Conservation (phyloP, 2,797 vertebrate species). For the Microtus obscurus region DNA sequence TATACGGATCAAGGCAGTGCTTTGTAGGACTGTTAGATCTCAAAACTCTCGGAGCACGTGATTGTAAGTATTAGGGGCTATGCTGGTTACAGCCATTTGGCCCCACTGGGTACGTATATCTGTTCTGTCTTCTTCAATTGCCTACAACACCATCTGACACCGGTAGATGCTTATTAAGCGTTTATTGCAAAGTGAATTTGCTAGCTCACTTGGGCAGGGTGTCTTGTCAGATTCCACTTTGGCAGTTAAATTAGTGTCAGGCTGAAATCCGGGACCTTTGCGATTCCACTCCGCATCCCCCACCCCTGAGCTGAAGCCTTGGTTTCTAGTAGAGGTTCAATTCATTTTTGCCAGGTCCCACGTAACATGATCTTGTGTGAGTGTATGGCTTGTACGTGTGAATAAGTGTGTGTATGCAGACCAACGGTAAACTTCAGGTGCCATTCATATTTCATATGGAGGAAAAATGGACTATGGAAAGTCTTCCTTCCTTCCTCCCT, state of each 20-base stretch:
- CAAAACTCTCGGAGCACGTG: constrained; percentile 12
- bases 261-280: background rate
- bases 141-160: background rate
- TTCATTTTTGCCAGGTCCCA: constrained; percentile 14
- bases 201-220: background rate
- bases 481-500: background rate
- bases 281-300: background rate
- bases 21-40: background rate
- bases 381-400: background rate
- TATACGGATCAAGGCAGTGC: background rate
- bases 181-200: background rate
- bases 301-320: background rate
- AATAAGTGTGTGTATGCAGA: background rate
- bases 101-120: background rate
- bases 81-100: background rate
- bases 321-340: background rate
- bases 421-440: background rate
- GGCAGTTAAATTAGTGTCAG: constrained; percentile 10
- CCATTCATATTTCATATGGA: background rate
- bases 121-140: constrained; percentile 20
- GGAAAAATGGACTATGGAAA: background rate
- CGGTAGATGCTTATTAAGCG: background rate
- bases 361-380: background rate
- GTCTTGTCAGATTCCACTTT: background rate
- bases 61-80: background rate